Evolutionary conservation across 2,888 invertebrate species (phyloP).

Genomic region (Iphiclides podalirius): DNA sequence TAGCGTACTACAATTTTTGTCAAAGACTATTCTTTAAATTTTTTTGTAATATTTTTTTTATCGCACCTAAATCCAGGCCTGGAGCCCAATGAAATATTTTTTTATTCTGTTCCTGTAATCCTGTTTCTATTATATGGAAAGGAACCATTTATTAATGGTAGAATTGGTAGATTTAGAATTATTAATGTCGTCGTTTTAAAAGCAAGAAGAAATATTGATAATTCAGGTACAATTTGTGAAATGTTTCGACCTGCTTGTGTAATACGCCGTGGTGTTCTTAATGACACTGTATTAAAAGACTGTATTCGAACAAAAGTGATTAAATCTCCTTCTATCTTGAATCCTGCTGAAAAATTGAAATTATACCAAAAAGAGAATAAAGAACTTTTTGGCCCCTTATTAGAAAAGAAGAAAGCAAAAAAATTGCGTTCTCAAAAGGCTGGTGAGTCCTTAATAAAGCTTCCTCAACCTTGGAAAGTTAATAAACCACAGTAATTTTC

Average conservation of each 20-base stretch:
- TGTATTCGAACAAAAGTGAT: constrained; percentile 66
- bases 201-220: no score
- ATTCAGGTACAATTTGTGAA: constrained; percentile 1
- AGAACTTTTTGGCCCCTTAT: constrained; percentile 68
- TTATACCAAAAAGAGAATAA: constrained; percentile 73
- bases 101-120: no score
- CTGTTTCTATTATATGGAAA: no score
- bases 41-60: no score
- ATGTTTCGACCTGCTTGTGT: constrained; percentile 61
- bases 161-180: no score
- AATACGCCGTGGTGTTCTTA: constrained; percentile 49
- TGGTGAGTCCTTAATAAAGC: constrained; percentile 50
- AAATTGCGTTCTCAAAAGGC: constrained; percentile 56
- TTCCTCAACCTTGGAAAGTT: constrained; percentile 49
- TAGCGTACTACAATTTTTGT: no score
- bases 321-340: constrained; percentile 61
- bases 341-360: constrained; percentile 67
- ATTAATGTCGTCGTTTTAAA: no score
- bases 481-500: constrained; percentile 23
- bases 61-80: no score
- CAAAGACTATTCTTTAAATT: no score
- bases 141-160: no score
- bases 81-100: no score
- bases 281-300: constrained; percentile 48
- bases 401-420: constrained; percentile 71